Evolutionary conservation across 2,797 vertebrate species (phyloP), one percentile per base, ranked within the genome.

Genomic region (Oreochromis grahami): DNA sequence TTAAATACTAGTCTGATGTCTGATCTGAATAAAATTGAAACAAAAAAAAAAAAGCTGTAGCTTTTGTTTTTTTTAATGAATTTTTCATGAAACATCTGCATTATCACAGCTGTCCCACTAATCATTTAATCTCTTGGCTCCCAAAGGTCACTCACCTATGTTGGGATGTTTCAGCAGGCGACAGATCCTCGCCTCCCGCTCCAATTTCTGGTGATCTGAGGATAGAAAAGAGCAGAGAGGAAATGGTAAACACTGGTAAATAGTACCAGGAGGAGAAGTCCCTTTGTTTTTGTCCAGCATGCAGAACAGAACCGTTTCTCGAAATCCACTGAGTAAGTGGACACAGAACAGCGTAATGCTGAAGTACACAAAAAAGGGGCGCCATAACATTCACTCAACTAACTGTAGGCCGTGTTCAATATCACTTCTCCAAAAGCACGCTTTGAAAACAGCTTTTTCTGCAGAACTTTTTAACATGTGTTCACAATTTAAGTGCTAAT

Each of bases 151-250:
- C 97, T 97, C 95, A 99, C 98, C 98, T 68, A 99, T 99, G 95
- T 99, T 99, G 77, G 98, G 97, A 87, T 99, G 98, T 93, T 99
- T 99, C 88, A 99, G 95, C 88, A 99, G 97, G 81, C 98, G 98
- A 91, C 98, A 99, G 94, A 99, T 99, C 94, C 98, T 97, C 36
- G 98, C 98, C 96, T 99, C 98, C 87, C 98, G 97, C 91, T 99
- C 98, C 94, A 99, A 94, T 94, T 99, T 99, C 97, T 99, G 98
- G 88, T 99, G 98, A 97, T 99, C 98, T 99, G 95, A 86, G 89
- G 55, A 38, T 3, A 55, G 77, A 83, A 70, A 81, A 81, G 77
- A 43, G 78, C 45, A 86, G 6, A 91, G 7, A 51, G 32, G 43
- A 80, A 77, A 87, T 34, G 7, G 79, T 74, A 3, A 84, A 36